Evolutionary conservation across 2,113 vertebrate genomes (phyloP), one percentile per base, ranked within the genome.

Genomic region (Columba livia): DNA sequence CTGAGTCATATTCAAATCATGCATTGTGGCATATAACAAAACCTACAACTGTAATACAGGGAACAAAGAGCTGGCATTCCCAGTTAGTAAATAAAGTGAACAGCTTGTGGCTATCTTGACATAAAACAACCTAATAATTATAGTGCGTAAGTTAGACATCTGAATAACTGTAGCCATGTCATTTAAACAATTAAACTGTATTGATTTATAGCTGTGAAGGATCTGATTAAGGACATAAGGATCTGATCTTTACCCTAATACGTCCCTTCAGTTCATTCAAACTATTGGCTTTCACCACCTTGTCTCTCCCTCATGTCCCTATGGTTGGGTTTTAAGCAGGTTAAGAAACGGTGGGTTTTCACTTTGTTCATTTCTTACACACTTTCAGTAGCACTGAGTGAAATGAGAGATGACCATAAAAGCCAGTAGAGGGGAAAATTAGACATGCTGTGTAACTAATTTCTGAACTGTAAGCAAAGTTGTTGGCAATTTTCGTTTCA

Each of bases 371-470:
- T 85, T 92, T 79, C 88, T 94, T 84, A 88, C 54, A n/a, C 50
- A 31, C 19, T 92, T 96, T 73, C 80, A 95, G 75, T 74, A 80
- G 44, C 7, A 31, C 73, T 64, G 70, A 94, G 44, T 44, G 72
- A 95, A 79, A 86, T 23, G 29, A 5, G 29, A 94, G 75, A 82
- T 65, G 82, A 79, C 85, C 73, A 36, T 57, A 93, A 95, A 95
- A 93, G 47, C 47, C 93, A 95, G 75, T 8, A 89, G 57, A 90
- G 79, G 71, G 67, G 77, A 96, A 95, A 96, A 89, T 92, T 26
- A 91, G 62, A 74, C 86, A 78, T 69, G 78, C 83, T 92, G 92
- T 18, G 16, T 89, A 94, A 95, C 85, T 94, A 83, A 95, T 96
- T 91, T 85, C 84, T 93, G 67, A 96, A 84, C 66, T 91, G 38